Conservation (phyloP, 2,888 invertebrate genomes). For the Lomographa bimaculata region DNA sequence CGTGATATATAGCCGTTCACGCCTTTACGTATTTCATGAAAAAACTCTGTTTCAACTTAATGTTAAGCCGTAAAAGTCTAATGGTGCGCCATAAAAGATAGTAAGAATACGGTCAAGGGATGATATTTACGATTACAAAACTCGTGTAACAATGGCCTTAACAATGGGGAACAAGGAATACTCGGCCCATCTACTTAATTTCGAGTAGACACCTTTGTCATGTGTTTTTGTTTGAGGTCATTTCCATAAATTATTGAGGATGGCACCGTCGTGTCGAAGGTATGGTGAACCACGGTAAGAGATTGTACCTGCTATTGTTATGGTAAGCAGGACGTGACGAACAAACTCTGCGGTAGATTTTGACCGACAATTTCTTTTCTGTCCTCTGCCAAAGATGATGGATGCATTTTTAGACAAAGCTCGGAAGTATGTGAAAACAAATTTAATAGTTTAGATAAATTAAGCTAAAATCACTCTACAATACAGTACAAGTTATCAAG, state of each 20-base stretch:
- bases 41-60: constrained; percentile 1
- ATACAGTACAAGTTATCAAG: neutral
- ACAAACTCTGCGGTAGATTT: constrained; percentile 63
- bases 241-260: constrained; percentile 81
- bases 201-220: constrained; percentile 81
- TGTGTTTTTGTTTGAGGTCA: constrained; percentile 79
- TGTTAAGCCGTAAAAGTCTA: constrained; percentile 24
- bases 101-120: constrained; percentile 46
- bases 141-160: constrained; percentile 59
- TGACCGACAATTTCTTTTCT: constrained; percentile 40
- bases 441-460: too few species aligned
- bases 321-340: constrained; percentile 74
- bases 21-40: too few species aligned
- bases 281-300: constrained; percentile 34
- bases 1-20: too few species aligned
- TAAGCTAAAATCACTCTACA: neutral
- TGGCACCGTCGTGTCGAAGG: constrained; percentile 53
- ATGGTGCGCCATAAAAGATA: constrained; percentile 40
- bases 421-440: constrained; percentile 18
- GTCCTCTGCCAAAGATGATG: constrained; percentile 26
- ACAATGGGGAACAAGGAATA: constrained; percentile 70
- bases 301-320: constrained; percentile 78
- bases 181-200: constrained; percentile 79
- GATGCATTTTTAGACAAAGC: constrained; percentile 29
- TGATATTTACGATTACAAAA: constrained; percentile 71